phyloP scores from a whole-genome alignment of 2,113 vertebrate species.

The Probosciger aterrimus region DNA sequence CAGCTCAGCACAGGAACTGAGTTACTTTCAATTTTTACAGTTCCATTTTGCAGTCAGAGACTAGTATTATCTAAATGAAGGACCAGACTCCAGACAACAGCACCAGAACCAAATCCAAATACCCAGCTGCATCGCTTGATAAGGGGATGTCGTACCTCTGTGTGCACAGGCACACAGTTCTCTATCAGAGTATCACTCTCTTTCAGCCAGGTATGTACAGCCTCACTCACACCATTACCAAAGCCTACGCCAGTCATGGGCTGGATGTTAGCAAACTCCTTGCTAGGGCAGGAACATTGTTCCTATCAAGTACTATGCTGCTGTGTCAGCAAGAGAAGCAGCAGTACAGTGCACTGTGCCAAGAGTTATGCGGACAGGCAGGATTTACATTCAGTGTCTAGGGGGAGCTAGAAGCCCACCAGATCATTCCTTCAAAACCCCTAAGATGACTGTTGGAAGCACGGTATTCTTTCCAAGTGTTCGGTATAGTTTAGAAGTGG shows the following conservation, averaged over 20 bases:
- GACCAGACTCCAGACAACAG: neutral
- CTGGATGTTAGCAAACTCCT: neutral
- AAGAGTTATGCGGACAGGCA: neutral
- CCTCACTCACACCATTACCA: neutral
- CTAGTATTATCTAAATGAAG: neutral
- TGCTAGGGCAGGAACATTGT: neutral
- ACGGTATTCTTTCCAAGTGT: neutral
- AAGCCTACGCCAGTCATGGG: fast-evolving
- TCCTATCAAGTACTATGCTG: neutral
- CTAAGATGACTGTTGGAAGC: neutral
- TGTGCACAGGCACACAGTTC: neutral
- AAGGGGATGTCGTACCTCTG: neutral
- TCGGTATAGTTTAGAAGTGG: neutral
- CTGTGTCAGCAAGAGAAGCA: neutral
- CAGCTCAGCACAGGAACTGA: neutral
- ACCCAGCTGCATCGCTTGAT: neutral
- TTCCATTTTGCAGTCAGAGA: neutral
- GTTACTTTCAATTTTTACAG: neutral
- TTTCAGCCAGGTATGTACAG: neutral
- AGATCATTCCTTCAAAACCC: neutral
- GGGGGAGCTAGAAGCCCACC: constrained; percentile 54
- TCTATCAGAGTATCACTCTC: neutral
- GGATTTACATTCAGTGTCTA: constrained; percentile 7
- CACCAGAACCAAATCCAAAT: neutral
- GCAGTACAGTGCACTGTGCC: neutral